phyloP scores from a whole-genome alignment of 2,113 vertebrate genomes.

The Telmatochromis sp. region DNA sequence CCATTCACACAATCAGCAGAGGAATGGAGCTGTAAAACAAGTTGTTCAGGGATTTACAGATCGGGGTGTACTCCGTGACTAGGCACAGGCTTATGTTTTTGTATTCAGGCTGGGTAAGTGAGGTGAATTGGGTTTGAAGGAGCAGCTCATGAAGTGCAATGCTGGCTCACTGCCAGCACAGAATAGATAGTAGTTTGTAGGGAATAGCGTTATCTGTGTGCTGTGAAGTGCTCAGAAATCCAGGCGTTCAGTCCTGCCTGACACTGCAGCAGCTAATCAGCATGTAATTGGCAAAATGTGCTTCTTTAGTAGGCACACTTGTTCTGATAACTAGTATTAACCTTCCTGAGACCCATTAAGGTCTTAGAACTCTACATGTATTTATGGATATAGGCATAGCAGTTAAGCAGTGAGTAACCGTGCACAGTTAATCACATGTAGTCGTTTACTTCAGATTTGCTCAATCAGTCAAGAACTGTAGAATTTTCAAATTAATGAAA shows the following conservation, averaged over 20 bases:
- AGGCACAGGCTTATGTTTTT: background rate
- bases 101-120: background rate
- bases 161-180: background rate
- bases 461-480: background rate
- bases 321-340: background rate
- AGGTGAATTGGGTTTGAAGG: background rate
- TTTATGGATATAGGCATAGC: background rate
- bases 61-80: background rate
- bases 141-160: background rate
- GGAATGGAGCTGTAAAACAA: background rate
- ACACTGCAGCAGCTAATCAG: background rate
- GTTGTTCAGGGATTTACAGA: background rate
- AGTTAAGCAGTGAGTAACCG: background rate
- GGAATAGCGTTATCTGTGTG: background rate
- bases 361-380: background rate
- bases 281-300: background rate
- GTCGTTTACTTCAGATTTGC: background rate
- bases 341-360: background rate
- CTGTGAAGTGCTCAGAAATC: background rate
- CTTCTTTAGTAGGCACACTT: background rate
- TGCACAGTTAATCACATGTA: background rate
- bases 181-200: background rate
- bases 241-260: background rate
- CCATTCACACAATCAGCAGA: background rate
- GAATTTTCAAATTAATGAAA: background rate